Conservation (phyloP, 1,140 invertebrate genomes). For the Drosophila bipectinata region DNA sequence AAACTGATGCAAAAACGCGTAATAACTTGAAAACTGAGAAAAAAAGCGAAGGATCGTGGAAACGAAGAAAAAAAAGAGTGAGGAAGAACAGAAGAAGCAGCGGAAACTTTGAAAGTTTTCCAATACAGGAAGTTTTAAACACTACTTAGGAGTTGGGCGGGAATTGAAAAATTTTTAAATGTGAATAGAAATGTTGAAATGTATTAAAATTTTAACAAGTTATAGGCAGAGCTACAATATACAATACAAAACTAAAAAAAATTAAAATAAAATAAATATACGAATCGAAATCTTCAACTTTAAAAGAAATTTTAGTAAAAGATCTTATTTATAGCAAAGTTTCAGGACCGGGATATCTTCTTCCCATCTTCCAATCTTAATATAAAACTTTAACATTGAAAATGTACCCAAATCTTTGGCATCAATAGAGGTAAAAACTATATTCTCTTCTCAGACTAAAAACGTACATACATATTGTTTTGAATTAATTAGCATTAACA, state of each 20-base stretch:
- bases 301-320: no score
- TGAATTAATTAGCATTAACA: slow-evolving; percentile 8
- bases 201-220: background rate
- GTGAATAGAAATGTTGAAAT: no score
- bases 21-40: background rate
- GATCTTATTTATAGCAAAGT: no score
- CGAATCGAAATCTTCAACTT: no score
- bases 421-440: background rate
- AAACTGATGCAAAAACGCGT: background rate
- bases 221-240: background rate
- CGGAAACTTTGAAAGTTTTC: background rate
- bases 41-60: background rate
- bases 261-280: no score
- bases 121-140: background rate
- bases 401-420: no score
- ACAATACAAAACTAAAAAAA: no score
- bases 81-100: background rate
- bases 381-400: no score
- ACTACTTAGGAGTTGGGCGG: background rate
- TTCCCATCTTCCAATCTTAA: no score
- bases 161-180: background rate
- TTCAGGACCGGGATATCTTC: no score
- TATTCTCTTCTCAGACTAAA: background rate
- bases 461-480: slow-evolving; percentile 31
- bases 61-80: background rate